These are phyloP conservation scores for Leptopilina boulardi DNA, from an alignment of 1,140 invertebrate species.

Conservation along the genomic window DNA sequence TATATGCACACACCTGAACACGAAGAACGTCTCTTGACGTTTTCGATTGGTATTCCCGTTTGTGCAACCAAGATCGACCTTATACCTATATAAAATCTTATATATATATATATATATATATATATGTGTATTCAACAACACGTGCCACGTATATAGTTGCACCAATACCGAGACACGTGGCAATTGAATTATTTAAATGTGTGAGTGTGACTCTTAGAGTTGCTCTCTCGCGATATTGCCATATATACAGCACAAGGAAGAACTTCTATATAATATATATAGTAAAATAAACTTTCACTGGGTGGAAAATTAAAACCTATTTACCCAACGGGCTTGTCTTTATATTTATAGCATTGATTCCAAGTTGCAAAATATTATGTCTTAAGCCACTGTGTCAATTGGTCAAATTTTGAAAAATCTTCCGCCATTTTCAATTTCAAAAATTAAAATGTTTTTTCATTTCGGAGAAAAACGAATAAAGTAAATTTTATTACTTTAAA, in stretches of 20 bases:
- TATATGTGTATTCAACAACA: conserved; percentile 59
- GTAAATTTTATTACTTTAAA: no score
- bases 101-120: conserved; percentile 46
- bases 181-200: conserved; percentile 12
- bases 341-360: conserved; percentile 24
- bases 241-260: conserved; percentile 42
- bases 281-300: conserved; percentile 54
- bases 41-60: conserved; percentile 53
- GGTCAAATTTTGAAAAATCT: no score
- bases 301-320: conserved; percentile 55
- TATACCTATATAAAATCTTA: conserved; percentile 56
- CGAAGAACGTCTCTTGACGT: conserved; percentile 56
- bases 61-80: conserved; percentile 54
- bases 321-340: conserved; percentile 51
- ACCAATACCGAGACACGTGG: conserved; percentile 22
- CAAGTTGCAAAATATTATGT: conserved; percentile 20
- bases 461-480: no score
- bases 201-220: conserved; percentile 32
- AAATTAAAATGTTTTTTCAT: no score
- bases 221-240: conserved; percentile 43
- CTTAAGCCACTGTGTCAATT: conserved; percentile 15
- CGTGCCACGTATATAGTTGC: conserved; percentile 58
- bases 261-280: no score
- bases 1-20: conserved; percentile 40
- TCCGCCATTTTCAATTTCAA: no score